Evolutionary conservation across 1,140 invertebrate species (phyloP), one percentile per base, ranked within the genome.

Genomic region (Latrodectus geometricus): DNA sequence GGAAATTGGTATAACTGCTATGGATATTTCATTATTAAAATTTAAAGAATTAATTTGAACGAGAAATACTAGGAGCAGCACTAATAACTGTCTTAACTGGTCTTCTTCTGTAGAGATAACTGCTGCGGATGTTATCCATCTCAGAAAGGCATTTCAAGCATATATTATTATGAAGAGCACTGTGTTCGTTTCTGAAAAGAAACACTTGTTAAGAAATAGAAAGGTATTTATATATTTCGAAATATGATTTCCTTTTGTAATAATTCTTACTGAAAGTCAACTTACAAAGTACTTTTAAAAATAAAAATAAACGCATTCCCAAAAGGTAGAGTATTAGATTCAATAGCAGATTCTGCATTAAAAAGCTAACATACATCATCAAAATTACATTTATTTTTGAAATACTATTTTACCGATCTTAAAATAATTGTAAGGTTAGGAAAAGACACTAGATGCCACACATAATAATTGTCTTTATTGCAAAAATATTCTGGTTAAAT

Each of bases 141-240:
- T 70, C 79, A 54, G 79, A 81, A n/a, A 81, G 23, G 49, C 79
- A 81, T 20, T 81, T 81, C 20, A 70, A 72, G 14, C 79, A 81
- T 17, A 81, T 52, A 9, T 81, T 72, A 50, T 68, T 81, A 11
- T 48, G 50, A 5, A 56, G 54, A 11, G 23, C 52, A 17, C 70
- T 68, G 15, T 54, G 20, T 14, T 81, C 68, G 50, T 49, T 12
- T 56, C 79, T 81, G 69, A 72, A 81, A 81, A 70, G 70, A 70
- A n/a, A 14, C 14, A 21, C 17, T 0, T 69, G 9, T 15, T 20
- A 15, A 69, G 1, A 69, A 69, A n/a, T n/a, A 15, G 21, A 20
- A n/a, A 69, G 3, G 3, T 65, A n/a, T 65, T 65, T 65, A 23
- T 1, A 69, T 69, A n/a, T 11, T 7, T 14, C 5, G 15, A 12